phyloP scores from a whole-genome alignment of 2,797 vertebrate species.

The Simalia tracyae region DNA sequence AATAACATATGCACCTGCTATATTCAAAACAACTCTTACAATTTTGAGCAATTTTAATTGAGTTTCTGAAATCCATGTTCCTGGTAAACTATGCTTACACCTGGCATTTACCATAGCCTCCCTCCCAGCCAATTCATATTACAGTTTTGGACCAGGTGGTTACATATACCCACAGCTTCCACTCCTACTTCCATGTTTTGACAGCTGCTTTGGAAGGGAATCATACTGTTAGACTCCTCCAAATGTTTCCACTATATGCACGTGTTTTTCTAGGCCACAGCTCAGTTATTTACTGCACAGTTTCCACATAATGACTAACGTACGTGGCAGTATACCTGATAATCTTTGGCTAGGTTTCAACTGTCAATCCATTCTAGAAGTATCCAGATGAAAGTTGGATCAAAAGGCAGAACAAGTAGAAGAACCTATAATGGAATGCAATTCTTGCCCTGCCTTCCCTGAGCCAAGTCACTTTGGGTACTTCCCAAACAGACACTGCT shows the following conservation, averaged over 20 bases:
- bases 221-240: not conserved
- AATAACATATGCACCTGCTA: not conserved
- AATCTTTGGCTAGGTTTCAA: not conserved
- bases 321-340: not conserved
- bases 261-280: not conserved
- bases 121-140: not conserved
- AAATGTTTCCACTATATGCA: not conserved
- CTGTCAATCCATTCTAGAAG: not conserved
- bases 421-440: not conserved
- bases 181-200: not conserved
- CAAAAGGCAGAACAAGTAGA: not conserved
- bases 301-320: not conserved
- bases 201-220: not conserved
- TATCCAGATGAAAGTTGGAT: not conserved
- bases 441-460: not conserved
- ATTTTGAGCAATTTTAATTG: not conserved
- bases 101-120: not conserved
- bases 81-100: not conserved
- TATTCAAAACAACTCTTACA: not conserved
- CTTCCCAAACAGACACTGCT: not conserved
- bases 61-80: not conserved
- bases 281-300: not conserved
- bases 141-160: not conserved
- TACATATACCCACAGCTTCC: accelerated
- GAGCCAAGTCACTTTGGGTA: not conserved